A percentile compares a stretch with the other conserved stretches of the same genome.
Conservation (phyloP, 2,113 vertebrate genomes). For the Cyphomyrus plagiostoma region DNA sequence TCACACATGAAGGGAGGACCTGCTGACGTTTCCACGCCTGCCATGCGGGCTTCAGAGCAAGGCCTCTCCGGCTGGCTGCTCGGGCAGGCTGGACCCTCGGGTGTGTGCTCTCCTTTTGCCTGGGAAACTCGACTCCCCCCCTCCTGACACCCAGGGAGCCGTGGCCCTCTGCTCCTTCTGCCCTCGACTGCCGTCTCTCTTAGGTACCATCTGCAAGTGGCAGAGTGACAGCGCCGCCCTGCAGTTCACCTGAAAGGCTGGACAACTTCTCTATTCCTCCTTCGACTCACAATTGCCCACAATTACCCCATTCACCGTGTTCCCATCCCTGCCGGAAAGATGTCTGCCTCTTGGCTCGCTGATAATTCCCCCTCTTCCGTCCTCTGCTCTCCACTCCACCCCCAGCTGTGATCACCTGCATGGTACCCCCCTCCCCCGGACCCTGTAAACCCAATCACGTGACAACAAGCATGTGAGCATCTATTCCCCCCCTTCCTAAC, state of each 20-base stretch:
- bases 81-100: background rate
- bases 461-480: background rate
- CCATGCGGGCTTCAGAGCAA: background rate
- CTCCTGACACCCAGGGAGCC: background rate
- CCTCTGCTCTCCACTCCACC: background rate
- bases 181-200: background rate
- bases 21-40: background rate
- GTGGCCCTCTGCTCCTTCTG: background rate
- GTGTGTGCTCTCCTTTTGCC: background rate
- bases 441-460: background rate
- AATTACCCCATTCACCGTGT: background rate
- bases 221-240: background rate
- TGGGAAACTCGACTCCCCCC: background rate
- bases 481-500: background rate
- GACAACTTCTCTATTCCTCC: background rate
- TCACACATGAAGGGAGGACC: background rate
- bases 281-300: background rate
- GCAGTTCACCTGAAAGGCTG: background rate
- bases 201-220: background rate
- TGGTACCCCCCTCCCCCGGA: background rate
- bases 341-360: background rate
- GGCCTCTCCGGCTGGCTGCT: background rate
- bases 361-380: background rate
- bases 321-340: background rate
- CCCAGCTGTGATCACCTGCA: background rate